Percentiles rank a stretch among this genome's conserved stretches.
Conservation (phyloP, 2,888 invertebrate genomes). For the Dermolepida albohirtum region DNA sequence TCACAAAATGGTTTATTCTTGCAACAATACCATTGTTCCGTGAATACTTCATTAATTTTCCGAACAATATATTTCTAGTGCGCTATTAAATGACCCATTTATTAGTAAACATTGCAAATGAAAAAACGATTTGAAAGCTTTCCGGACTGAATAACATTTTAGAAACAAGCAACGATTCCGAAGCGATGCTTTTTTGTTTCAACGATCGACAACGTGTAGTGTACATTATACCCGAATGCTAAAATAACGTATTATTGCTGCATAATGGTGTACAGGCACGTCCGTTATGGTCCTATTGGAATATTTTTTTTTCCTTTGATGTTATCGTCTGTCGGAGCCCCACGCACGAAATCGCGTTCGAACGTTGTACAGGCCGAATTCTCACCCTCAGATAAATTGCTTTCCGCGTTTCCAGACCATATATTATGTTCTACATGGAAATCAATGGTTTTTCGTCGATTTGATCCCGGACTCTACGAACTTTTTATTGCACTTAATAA, state of each 20-base stretch:
- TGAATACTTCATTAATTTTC: no score
- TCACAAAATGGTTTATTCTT: no score
- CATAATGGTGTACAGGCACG: neutral
- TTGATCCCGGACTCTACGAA: neutral
- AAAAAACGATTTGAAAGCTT: constrained; percentile 2
- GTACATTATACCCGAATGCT: neutral
- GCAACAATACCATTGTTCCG: no score
- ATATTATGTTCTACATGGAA: constrained; percentile 14
- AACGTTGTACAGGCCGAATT: constrained; percentile 9
- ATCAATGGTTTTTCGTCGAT: constrained; percentile 9
- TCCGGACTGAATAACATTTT: neutral
- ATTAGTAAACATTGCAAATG: no score
- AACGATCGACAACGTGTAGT: constrained; percentile 1
- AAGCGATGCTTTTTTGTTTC: neutral
- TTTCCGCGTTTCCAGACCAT: constrained; percentile 4
- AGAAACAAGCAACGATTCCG: neutral
- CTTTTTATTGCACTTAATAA: constrained; percentile 9
- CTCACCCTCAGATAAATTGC: constrained; percentile 11
- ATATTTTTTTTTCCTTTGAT: constrained; percentile 17
- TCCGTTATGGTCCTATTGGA: constrained; percentile 4
- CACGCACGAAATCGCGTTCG: constrained; percentile 17
- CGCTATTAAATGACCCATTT: no score
- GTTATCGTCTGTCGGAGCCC: neutral
- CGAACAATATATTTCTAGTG: no score
- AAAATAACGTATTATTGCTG: neutral